Conservation (phyloP, 2,888 invertebrate species). For the Cerceris rybyensis region DNA sequence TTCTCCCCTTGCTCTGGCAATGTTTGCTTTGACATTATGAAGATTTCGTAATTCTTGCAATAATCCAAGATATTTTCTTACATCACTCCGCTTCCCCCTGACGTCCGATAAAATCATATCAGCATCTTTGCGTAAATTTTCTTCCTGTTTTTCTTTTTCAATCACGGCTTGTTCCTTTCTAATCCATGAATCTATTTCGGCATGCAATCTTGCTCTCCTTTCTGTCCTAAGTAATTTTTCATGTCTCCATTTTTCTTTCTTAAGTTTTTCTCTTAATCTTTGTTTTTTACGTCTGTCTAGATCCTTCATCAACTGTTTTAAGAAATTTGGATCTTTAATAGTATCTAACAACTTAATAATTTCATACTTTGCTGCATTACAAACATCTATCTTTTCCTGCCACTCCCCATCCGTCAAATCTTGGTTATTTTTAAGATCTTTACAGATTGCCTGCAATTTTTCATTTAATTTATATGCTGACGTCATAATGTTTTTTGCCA, state of each 20-base stretch:
- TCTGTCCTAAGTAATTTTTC: slow-evolving; percentile 81
- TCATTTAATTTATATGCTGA: slow-evolving; percentile 76
- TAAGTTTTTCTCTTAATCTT: slow-evolving; percentile 83
- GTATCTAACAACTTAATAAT: slow-evolving; percentile 82
- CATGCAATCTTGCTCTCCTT: slow-evolving; percentile 83
- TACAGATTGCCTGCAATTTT: slow-evolving; percentile 80
- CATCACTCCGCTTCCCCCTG: slow-evolving; percentile 87
- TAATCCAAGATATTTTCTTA: slow-evolving; percentile 86
- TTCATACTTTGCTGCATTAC: slow-evolving; percentile 82
- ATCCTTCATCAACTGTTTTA: slow-evolving; percentile 58
- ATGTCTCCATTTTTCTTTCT: slow-evolving; percentile 81
- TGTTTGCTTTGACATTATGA: slow-evolving; percentile 85
- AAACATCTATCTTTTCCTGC: slow-evolving; percentile 83
- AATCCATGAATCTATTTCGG: slow-evolving; percentile 87
- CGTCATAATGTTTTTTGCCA: slow-evolving; percentile 76
- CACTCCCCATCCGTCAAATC: slow-evolving; percentile 84
- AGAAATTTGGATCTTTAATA: slow-evolving; percentile 79
- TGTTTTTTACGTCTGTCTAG: slow-evolving; percentile 80
- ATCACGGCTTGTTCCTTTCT: slow-evolving; percentile 86
- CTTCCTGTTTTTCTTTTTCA: slow-evolving; percentile 85
- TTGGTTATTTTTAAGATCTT: slow-evolving; percentile 82
- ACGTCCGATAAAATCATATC: slow-evolving; percentile 89
- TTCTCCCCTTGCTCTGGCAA: slow-evolving; percentile 86
- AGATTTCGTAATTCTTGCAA: slow-evolving; percentile 86
- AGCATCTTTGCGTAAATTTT: slow-evolving; percentile 86